These are phyloP conservation scores for Tenualosa ilisha DNA, from an alignment of 2,797 vertebrate species.

Conservation along the genomic window DNA sequence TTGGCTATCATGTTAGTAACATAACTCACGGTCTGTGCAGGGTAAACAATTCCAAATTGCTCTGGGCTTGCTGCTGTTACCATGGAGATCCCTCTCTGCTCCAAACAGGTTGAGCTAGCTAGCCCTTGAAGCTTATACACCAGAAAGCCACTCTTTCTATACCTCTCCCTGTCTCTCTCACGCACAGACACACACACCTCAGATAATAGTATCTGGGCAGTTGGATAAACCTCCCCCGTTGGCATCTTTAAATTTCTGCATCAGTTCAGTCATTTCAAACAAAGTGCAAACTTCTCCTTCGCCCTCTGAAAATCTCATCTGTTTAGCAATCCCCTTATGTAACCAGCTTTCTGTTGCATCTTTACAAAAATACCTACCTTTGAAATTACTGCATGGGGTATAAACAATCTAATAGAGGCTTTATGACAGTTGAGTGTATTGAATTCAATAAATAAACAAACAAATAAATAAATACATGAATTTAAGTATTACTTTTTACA, in stretches of 20 bases:
- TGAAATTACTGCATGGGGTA: not conserved
- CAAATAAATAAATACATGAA: not conserved
- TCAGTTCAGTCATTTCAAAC: conserved; percentile 4
- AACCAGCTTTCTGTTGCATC: conserved; percentile 2
- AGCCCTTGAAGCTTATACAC: not conserved
- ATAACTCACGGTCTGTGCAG: not conserved
- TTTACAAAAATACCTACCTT: conserved; percentile 10
- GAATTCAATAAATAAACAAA: not conserved
- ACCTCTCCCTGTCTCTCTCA: not conserved
- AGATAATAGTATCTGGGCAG: conserved; percentile 6
- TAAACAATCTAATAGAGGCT: not conserved
- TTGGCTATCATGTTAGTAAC: not conserved
- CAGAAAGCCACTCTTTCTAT: not conserved
- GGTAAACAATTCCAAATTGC: not conserved
- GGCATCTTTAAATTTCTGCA: not conserved
- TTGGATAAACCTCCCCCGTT: not conserved
- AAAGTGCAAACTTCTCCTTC: conserved; percentile 11
- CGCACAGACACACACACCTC: not conserved
- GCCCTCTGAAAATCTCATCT: not conserved
- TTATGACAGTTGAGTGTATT: not conserved
- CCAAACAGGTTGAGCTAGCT: not conserved
- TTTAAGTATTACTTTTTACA: conserved; percentile 5
- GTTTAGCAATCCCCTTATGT: conserved; percentile 10
- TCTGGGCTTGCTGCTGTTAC: conserved; percentile 15
- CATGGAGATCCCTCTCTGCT: conserved; percentile 3